Evolutionary conservation across 2,797 vertebrate species (phyloP), one percentile per base, ranked within the genome.

Genomic region (Phataginus tricuspis): DNA sequence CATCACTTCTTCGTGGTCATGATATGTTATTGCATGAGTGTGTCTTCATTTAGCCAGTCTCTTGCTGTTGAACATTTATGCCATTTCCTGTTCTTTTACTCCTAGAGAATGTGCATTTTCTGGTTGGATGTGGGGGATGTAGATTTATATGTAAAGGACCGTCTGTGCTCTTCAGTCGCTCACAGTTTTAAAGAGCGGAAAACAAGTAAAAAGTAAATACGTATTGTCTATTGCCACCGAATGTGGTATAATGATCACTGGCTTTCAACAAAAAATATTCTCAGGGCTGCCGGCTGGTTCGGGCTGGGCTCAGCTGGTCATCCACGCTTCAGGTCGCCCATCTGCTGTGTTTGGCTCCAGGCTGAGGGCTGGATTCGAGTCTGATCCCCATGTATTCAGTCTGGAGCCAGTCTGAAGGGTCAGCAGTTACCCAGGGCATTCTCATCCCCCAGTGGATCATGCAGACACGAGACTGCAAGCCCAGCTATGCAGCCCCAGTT

Each of bases 171-270:
- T 92, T 82, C 34, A 12, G n/a, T 9, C 57, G 18, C 14, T 66
- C 29, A 84, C 19, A 49, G 12, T 68, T 82, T 86, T 27, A 29
- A 34, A 77, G n/a, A 77, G 12, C 21, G 31, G 34, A 31, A 82
- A 45, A 8, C 21, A 64, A 16, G 8, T 61, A n/a, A 92, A 85
- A 92, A 72, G 31, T 7, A 68, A 91, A 85, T 55, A 25, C 71
- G 72, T 18, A 13, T 39, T 51, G 88, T 63, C 8, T n/a, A 7
- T 63, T 78, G n/a, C 15, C 6, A 79, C 12, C 39, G 4, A 25
- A 29, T 6, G 23, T 37, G 59, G 25, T 63, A 2, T 12, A 49
- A 39, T n/a, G 51, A 34, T 21, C 34, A 25, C 7, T 42, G 64
- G 51, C 27, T 96, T 31, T 6, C 1, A 31, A 29, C 18, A 29